Base-by-base conservation (phyloP, 1,140 invertebrate species). In the Lasaia peninsularis region DNA sequence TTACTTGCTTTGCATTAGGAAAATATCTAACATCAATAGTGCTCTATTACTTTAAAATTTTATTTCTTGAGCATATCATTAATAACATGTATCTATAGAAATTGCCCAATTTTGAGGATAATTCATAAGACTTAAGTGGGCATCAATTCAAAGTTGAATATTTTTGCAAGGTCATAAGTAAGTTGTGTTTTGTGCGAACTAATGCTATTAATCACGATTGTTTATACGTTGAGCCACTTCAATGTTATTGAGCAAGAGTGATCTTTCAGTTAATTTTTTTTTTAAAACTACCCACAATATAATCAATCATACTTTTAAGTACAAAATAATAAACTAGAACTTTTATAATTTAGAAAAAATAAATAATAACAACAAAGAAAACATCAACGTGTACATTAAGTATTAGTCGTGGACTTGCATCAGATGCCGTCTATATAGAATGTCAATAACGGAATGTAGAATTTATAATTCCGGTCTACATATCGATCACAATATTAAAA, bases 331-430 rank as follows among this genome's bases (percentile, higher is more conserved):
- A 69, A 67, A 63, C 55, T 68, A 78, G 60, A n/a, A 67, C 63
- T 61, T 60, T 63, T 65, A 63, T 66, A 71, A 73, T 73, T 75
- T 73, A 71, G 65, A 48, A 48, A n/a, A 20, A 48, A 48, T 48
- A 48, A 48, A 48, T 48, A 70, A 73, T 75, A 80, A 82, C 69
- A 80, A 85, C 63, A 75, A 78, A 71, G 69, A 64, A 73, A 62
- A 67, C 72, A 54, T 60, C 51, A 54, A 48, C 40, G 40, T 18
- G 16, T 48, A 48, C 10, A 48, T 48, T 48, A 48, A 48, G 40
- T 48, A 48, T 83, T 80, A 88, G 80, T 85, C 85, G 83, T 86
- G 85, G 81, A 88, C 81, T 85, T 81, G 86, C 86, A 88, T 88
- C 69, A 83, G 67, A 88, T 88, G 83, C 84, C 74, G 71, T 72